Base-by-base conservation (phyloP, 2,888 invertebrate species). In the Cephus spinipes region DNA sequence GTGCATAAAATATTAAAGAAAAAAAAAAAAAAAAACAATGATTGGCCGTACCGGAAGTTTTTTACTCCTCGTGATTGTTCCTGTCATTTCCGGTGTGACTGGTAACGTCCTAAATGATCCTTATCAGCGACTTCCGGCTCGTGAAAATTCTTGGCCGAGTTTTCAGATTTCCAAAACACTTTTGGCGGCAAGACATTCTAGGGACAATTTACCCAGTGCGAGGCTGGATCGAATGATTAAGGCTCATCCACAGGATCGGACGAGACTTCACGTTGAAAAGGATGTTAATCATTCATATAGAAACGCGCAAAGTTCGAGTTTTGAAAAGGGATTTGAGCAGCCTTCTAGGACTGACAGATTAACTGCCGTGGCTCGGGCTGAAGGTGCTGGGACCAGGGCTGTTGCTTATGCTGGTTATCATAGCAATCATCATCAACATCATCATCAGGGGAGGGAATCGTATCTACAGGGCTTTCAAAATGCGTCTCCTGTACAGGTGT, bases 381-480 rank as follows among this genome's bases (percentile, higher is more conserved):
- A 87, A 71, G 83, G 83, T 78, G 74, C 79, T 69, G 87, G 85
- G 34, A 88, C 85, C 80, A 83, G 86, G 74, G 84, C 89, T 77
- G 83, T 85, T 76, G 84, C 86, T 77, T 88, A 85, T 74, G 84
- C 86, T 74, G 83, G 85, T 75, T 86, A 86, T 81, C 87, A 85
- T 34, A 83, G 85, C 75, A 85, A 86, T 79, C 81, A 76, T 84
- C 86, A 83, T 81, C 84, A 83, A 23, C 85, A 87, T 75, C 86
- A 83, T 77, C 75, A 75, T 73, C 73, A 73, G 33, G 68, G 79
- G 31, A 79, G 80, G 69, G 83, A 86, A 40, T 75, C 76, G 69
- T 79, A 76, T 71, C 78, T 81, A 71, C 84, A 84, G 69, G 79
- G 79, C 77, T 86, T 84, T 77, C 84, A 84, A 36, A 73, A 77